Base-by-base conservation (phyloP, 2,113 vertebrate species). In the Vireo altiloquus region DNA sequence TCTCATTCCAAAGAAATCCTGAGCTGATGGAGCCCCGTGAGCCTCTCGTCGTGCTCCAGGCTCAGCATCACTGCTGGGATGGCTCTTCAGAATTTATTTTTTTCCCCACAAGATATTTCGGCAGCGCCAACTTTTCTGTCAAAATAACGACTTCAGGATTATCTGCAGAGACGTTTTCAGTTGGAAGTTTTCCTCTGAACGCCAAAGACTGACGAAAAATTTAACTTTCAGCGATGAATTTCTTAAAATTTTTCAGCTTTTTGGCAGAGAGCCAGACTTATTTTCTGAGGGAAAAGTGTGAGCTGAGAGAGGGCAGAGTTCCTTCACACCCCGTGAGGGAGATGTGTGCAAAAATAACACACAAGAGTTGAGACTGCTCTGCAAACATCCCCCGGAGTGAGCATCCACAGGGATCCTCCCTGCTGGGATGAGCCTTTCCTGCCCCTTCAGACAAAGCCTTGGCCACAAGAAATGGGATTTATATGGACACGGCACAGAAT, bases 281-380 rank as follows among this genome's bases (percentile, higher is more conserved):
- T 68, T 85, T 88, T 76, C 37, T 49, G 46, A 6, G 7, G 10
- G 33, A 88, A 40, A 88, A 69, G n/a, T 16, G 71, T 68, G 71
- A 88, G 40, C 46, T 61, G 63, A 17, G 63, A 57, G 76, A 92
- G 89, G 91, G 63, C 61, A 90, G 91, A 92, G 80, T 69, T 92
- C 50, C 23, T 4, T 50, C 88, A 31, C 79, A 63, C 44, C 7
- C 40, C 56, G 7, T 16, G 47, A 35, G 78, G 61, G 70, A 10
- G 46, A 79, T 33, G 89, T 47, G 72, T 15, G 7, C 53, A 64
- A 31, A 89, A 96, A 89, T 47, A 95, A 61, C 66, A 42, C 3
- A 1, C 18, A 23, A 4, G 33, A 21, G 31, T 16, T n/a, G 24
- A 14, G 52, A 5, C 46, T 57, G 56, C 39, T 90, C 82, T 85